Evolutionary conservation across 1,140 invertebrate species (phyloP), one percentile per base, ranked within the genome.

Genomic region (Zaprionus tsacasi): DNA sequence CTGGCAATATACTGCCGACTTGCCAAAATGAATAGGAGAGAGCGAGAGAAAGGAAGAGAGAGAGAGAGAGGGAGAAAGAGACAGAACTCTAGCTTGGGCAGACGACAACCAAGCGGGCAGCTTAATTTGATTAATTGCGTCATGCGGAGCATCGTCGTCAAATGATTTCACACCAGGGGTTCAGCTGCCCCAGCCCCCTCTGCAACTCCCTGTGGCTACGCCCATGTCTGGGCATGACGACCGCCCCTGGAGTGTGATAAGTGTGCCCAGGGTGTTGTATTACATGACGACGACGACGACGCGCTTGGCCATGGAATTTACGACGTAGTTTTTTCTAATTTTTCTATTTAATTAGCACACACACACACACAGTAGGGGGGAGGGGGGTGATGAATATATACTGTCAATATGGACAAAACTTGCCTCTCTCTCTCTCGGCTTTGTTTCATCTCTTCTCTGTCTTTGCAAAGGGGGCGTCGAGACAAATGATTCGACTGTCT

Each of bases 271-370:
- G 78, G 81, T 83, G 79, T 85, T 81, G 78, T 85, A 85, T 85
- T 78, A 81, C 81, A 85, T 76, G 81, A 80, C 81, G 60, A 70
- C 60, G 52, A 85, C 72, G 81, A 80, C 81, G 60, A 70, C 60
- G 52, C 21, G 43, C 56, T 30, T 35, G 74, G 48, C 64, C 58
- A 72, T 52, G 76, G 73, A 85, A 86, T 85, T 85, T 85, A 85
- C 82, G 82, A 85, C 82, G 76, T 82, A 81, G 79, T 86, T 86
- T 86, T 80, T 86, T 86, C 79, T 86, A 86, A 82, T 86, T 86
- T 87, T 87, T 76, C 82, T 86, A 86, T 86, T 86, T 86, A 86
- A 86, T 86, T 86, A 86, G 79, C 78, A 79, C 64, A 76, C 61
- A 54, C 25, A 65, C 11, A 65, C 21, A 45, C 38, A 45, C 21